phyloP scores from a whole-genome alignment of 2,888 invertebrate species.

The Pheosia gnoma region DNA sequence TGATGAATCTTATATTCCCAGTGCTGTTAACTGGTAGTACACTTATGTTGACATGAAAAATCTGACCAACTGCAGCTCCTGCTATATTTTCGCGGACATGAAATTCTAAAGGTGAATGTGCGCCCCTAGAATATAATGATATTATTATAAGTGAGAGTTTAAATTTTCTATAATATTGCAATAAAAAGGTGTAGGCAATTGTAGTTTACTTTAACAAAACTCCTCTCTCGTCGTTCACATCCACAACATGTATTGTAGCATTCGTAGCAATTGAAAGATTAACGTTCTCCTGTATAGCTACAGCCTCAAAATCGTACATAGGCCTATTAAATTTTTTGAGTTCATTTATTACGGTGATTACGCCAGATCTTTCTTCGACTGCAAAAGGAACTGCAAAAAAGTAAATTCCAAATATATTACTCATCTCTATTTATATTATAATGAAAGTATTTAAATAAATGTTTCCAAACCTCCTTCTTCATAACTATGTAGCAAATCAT shows the following conservation, averaged over 20 bases:
- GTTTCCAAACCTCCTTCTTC: slow-evolving; percentile 88
- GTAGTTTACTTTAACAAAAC: slow-evolving; percentile 83
- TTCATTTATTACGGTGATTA: slow-evolving; percentile 92
- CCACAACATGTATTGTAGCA: slow-evolving; percentile 92
- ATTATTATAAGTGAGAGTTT: slow-evolving; percentile 28
- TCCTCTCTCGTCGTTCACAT: slow-evolving; percentile 88
- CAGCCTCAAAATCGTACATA: slow-evolving; percentile 92
- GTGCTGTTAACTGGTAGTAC: slow-evolving; percentile 57
- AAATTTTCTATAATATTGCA: slow-evolving; percentile 13
- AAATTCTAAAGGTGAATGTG: slow-evolving; percentile 89
- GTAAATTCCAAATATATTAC: not conserved
- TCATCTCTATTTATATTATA: not conserved
- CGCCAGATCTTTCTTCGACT: slow-evolving; percentile 94
- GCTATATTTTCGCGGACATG: slow-evolving; percentile 90
- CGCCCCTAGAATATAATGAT: slow-evolving; percentile 81
- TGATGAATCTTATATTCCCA: slow-evolving; percentile 87
- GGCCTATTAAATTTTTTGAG: slow-evolving; percentile 87
- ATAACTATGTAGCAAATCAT: slow-evolving; percentile 93
- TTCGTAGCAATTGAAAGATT: slow-evolving; percentile 91
- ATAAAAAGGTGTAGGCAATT: not conserved
- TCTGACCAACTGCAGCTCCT: slow-evolving; percentile 89
- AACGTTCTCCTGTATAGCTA: slow-evolving; percentile 86
- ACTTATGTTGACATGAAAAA: slow-evolving; percentile 84
- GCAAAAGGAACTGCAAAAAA: slow-evolving; percentile 91
- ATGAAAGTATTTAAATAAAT: not conserved